Evolutionary conservation across 92 coral and sea anemone species (phyloP).

Genomic region (Plumapathes pennacea): DNA sequence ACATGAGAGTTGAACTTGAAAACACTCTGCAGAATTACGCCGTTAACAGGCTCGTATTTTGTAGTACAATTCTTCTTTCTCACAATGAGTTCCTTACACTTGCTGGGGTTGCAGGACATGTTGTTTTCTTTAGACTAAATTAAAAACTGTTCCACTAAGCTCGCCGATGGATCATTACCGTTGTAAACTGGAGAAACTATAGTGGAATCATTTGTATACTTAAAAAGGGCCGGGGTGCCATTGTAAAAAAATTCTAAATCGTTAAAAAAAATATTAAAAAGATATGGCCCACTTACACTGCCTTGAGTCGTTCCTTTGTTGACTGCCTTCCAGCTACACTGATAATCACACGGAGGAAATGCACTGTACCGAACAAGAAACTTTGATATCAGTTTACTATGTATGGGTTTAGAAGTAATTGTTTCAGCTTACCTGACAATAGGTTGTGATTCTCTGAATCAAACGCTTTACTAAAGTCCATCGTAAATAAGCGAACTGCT

Average conservation of each 20-base stretch:
- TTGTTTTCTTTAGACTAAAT: constrained; percentile 46
- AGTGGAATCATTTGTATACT: constrained; percentile 57
- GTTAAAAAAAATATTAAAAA: constrained; percentile 45
- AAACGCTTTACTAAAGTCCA: constrained; percentile 63
- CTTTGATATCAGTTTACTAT: constrained; percentile 38
- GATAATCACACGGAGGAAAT: too few species aligned
- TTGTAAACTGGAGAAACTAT: constrained; percentile 44
- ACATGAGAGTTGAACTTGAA: constrained; percentile 22
- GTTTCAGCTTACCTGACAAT: constrained; percentile 33
- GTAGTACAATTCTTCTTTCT: constrained; percentile 27
- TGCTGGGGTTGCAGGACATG: constrained; percentile 55
- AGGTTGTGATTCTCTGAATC: constrained; percentile 36
- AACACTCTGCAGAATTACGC: constrained; percentile 39
- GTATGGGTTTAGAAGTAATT: constrained; percentile 30
- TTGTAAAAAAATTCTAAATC: constrained; percentile 26
- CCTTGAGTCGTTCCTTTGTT: constrained; percentile 62
- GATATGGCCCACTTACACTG: constrained; percentile 49
- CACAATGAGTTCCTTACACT: constrained; percentile 42
- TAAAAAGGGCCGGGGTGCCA: constrained; percentile 20
- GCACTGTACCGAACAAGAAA: constrained; percentile 12
- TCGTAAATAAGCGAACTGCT: constrained; percentile 34
- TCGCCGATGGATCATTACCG: constrained; percentile 16
- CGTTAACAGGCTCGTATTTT: background rate
- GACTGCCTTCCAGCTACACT: constrained; percentile 27
- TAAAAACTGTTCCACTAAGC: constrained; percentile 37